Conservation (phyloP, 1,140 invertebrate genomes). For the Psilanteris sp. region DNA sequence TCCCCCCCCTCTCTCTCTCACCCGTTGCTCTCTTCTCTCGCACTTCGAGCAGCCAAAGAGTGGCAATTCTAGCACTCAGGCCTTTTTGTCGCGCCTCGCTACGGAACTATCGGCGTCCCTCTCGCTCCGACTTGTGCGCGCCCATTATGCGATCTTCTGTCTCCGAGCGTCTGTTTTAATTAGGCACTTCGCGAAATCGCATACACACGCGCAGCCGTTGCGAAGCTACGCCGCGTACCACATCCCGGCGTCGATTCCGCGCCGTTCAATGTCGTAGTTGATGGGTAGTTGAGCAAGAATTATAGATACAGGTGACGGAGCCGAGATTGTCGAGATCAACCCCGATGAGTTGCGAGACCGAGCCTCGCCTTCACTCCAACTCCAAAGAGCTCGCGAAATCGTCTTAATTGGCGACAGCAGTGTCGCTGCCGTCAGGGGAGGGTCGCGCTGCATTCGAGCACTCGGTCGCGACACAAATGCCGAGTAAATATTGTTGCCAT, state of each 20-base stretch:
- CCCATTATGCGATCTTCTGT: slow-evolving; percentile 72
- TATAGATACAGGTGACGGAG: slow-evolving; percentile 75
- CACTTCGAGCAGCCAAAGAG: slow-evolving; percentile 76
- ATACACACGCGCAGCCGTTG: slow-evolving; percentile 46
- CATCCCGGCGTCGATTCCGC: slow-evolving; percentile 68
- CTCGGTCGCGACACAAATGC: slow-evolving; percentile 2
- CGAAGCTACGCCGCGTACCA: slow-evolving; percentile 26
- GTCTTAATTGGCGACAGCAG: slow-evolving; percentile 74
- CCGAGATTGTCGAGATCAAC: slow-evolving; percentile 48
- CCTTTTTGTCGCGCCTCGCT: slow-evolving; percentile 72
- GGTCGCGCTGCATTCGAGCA: slow-evolving; percentile 39
- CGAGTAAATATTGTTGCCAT: slow-evolving; percentile 31
- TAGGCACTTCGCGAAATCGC: slow-evolving; percentile 77
- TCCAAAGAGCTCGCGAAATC: slow-evolving; percentile 69
- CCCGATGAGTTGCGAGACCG: slow-evolving; percentile 41
- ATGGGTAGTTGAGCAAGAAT: slow-evolving; percentile 78
- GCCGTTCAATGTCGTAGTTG: slow-evolving; percentile 73
- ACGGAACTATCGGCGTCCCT: slow-evolving; percentile 69
- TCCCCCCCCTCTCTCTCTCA: no score
- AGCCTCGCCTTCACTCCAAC: slow-evolving; percentile 34
- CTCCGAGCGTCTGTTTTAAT: slow-evolving; percentile 79
- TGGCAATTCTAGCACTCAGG: slow-evolving; percentile 79
- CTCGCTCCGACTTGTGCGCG: slow-evolving; percentile 66
- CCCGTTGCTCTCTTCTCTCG: slow-evolving; percentile 69
- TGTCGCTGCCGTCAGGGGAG: slow-evolving; percentile 22